phyloP scores from a whole-genome alignment of 2,888 invertebrate species.

The Acronicta aceris region DNA sequence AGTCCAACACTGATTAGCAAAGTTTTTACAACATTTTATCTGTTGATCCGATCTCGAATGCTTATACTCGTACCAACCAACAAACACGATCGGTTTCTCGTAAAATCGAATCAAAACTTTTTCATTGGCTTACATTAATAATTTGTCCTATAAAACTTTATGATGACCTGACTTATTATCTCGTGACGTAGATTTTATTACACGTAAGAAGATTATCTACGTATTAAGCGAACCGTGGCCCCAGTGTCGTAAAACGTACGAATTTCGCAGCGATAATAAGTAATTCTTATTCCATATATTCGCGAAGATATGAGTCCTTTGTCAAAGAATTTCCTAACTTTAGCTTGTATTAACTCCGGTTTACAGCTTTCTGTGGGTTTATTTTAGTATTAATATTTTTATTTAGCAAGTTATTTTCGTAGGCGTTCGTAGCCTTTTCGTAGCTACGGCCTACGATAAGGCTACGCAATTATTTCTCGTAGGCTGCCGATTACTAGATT shows the following conservation, averaged over 20 bases:
- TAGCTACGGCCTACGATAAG: slow-evolving; percentile 22
- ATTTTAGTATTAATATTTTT: slow-evolving; percentile 32
- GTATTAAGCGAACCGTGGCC: slow-evolving; percentile 46
- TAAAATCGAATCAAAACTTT: slow-evolving; percentile 59
- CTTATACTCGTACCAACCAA: slow-evolving; percentile 43
- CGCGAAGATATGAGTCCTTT: slow-evolving; percentile 49
- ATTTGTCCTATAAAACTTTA: slow-evolving; percentile 53
- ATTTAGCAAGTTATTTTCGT: slow-evolving; percentile 12
- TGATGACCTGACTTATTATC: slow-evolving; percentile 57
- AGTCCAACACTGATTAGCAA: slow-evolving; percentile 45
- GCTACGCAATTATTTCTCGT: slow-evolving; percentile 18
- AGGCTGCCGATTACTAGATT: slow-evolving; percentile 10
- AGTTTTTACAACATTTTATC: slow-evolving; percentile 53
- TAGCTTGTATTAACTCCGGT: slow-evolving; percentile 35
- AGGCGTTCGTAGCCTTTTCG: slow-evolving; percentile 25
- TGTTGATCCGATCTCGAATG: slow-evolving; percentile 44
- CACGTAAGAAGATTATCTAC: slow-evolving; percentile 51
- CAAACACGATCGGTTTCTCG: slow-evolving; percentile 51
- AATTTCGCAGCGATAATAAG: slow-evolving; percentile 53
- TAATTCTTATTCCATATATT: slow-evolving; percentile 63
- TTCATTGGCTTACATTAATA: slow-evolving; percentile 56
- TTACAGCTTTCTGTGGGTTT: slow-evolving; percentile 41
- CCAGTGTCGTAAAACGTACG: slow-evolving; percentile 53
- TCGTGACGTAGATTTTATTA: slow-evolving; percentile 56
- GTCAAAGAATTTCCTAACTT: slow-evolving; percentile 47